phyloP scores from a whole-genome alignment of 2,888 invertebrate genomes.

The Melinopterus prodromus region DNA sequence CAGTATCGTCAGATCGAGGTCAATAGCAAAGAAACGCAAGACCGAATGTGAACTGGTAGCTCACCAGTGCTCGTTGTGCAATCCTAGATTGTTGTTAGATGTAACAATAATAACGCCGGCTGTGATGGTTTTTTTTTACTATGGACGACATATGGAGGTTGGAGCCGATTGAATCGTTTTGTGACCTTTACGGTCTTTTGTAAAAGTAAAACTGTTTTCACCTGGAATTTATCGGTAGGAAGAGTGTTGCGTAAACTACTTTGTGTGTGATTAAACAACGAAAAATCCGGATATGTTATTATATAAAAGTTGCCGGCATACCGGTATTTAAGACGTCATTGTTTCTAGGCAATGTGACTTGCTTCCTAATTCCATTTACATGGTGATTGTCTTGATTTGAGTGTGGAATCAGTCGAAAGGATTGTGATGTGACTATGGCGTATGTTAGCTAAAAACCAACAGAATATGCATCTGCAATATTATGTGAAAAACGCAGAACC shows the following conservation, averaged over 20 bases:
- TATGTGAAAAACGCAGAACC: background rate
- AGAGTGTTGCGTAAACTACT: background rate
- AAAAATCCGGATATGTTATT: slow-evolving; percentile 4
- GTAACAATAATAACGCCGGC: background rate
- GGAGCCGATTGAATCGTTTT: background rate
- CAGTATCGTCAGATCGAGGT: background rate
- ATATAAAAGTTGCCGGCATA: background rate
- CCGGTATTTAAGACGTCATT: background rate
- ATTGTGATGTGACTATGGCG: background rate
- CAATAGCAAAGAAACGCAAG: background rate
- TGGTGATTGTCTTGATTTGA: background rate
- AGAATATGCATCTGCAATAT: background rate
- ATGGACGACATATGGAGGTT: background rate
- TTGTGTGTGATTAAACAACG: background rate
- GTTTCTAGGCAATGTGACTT: background rate
- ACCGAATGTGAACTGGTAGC: background rate
- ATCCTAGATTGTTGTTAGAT: background rate
- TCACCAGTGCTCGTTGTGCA: background rate
- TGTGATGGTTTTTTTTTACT: background rate
- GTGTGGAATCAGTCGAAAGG: no score
- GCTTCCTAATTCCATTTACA: background rate
- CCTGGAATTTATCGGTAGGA: background rate
- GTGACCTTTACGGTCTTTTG: background rate
- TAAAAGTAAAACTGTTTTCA: slow-evolving; percentile 4
- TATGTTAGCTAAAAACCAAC: background rate